phyloP scores from a whole-genome alignment of 2,113 vertebrate genomes.

The Felis catus region F.catus_Fca126_mat1.0 CM031414.1:86778001-86778500 shows the following conservation, averaged over 20 bases:
- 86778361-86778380: neutral
- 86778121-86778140: neutral
- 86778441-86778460: neutral
- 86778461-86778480: neutral
- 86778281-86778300: neutral
- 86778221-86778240: neutral
- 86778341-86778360: neutral
- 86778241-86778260: neutral
- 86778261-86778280: neutral
- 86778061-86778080: neutral
- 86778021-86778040: neutral
- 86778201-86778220: neutral
- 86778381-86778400: neutral
- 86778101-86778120: neutral
- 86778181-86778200: neutral
- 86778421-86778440: neutral
- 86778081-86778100: neutral
- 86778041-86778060: neutral
- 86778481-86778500: neutral
- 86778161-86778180: neutral
- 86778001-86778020: neutral
- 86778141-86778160: neutral
- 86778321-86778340: neutral
- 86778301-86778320: neutral
- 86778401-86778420: neutral